Percentiles rank a stretch among this genome's conserved stretches.
phyloP scores from a whole-genome alignment of 2,113 vertebrate genomes.

The Gymnorhina tibicen region DNA sequence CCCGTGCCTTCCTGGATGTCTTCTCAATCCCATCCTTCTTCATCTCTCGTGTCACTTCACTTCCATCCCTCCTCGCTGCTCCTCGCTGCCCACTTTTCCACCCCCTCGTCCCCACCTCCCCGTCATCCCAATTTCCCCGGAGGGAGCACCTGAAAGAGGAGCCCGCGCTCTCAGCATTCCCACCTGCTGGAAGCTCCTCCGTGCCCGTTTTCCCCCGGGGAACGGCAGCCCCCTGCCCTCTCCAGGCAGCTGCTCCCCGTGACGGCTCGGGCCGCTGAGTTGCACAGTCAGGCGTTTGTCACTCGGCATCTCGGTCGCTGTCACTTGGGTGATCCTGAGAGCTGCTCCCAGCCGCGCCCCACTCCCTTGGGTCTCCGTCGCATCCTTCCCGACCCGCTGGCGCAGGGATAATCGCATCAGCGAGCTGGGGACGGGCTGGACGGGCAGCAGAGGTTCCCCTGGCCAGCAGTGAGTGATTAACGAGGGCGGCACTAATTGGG shows the following conservation, averaged over 20 bases:
- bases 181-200: neutral
- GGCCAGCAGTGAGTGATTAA: neutral
- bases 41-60: neutral
- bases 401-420: neutral
- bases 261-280: neutral
- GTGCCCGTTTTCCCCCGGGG: rapidly evolving
- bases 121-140: rapidly evolving
- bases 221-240: neutral
- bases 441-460: neutral
- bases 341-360: neutral
- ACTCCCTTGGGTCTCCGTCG: neutral
- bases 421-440: rapidly evolving
- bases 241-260: neutral
- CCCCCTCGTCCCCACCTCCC: neutral
- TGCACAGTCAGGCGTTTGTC: slow-evolving; percentile 5
- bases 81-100: neutral
- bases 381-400: rapidly evolving
- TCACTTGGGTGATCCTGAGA: neutral
- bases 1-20: neutral
- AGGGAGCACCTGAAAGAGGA: neutral
- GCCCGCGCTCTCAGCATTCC: neutral
- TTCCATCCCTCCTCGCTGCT: neutral
- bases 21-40: neutral
- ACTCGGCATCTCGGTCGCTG: slow-evolving; percentile 9
- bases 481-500: neutral